These are phyloP conservation scores for Thunnus albacares DNA, from an alignment of 2,797 vertebrate genomes.

Conservation along the genomic window DNA sequence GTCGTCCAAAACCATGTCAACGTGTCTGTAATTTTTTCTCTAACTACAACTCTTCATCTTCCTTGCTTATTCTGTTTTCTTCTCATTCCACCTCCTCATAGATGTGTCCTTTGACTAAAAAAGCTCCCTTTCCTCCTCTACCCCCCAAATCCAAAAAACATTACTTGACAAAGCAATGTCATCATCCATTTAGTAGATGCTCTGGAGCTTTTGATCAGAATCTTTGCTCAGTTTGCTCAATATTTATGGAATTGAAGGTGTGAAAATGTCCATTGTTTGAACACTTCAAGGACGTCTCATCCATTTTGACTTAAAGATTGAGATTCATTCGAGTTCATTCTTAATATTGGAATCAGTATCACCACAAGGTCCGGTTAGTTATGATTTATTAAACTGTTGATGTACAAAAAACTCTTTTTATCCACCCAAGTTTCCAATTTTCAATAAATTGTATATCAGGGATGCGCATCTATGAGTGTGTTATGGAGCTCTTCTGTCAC, in stretches of 20 bases:
- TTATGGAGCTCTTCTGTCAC: background rate
- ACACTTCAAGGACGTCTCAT: too few relatives aligned
- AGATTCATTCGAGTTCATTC: too few relatives aligned
- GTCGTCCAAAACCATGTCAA: background rate
- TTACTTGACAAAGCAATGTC: background rate
- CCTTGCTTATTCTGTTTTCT: background rate
- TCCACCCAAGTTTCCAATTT: too few relatives aligned
- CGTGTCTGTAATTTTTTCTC: background rate
- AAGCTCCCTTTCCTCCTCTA: background rate
- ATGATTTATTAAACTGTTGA: too few relatives aligned
- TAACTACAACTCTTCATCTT: background rate
- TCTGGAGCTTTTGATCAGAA: background rate
- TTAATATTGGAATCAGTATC: too few relatives aligned
- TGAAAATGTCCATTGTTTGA: too few relatives aligned
- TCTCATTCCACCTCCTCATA: background rate
- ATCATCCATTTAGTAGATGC: background rate
- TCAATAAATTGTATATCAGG: too few relatives aligned
- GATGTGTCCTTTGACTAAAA: background rate
- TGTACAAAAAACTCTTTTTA: too few relatives aligned
- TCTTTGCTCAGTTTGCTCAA: too few relatives aligned
- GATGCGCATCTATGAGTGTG: background rate
- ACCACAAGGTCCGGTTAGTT: too few relatives aligned
- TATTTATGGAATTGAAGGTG: too few relatives aligned
- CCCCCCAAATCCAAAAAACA: background rate
- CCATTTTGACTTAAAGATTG: too few relatives aligned